Evolutionary conservation across 2,888 invertebrate genomes (phyloP), one percentile per base, ranked within the genome.

Genomic region (Cybosia mesomella): DNA sequence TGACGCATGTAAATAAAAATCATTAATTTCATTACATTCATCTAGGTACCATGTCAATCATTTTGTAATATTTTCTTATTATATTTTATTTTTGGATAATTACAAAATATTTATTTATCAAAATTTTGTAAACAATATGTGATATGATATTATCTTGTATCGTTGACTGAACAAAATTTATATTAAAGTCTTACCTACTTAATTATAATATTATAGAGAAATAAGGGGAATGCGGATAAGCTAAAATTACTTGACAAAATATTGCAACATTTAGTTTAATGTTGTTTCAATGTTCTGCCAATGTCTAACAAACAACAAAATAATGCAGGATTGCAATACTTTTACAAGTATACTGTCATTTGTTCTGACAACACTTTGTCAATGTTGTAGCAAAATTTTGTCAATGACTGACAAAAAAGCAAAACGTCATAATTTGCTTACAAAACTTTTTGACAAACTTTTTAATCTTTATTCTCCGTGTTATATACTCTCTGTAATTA

Each of bases 121-220:
- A 73, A 69, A 72, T 64, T 71, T 71, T 70, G 18, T 61, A 67
- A 63, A 68, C 55, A 36, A 66, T 68, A 69, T 76, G 79, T 79
- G 76, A 80, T 81, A 80, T 77, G 76, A 18, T 49, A 76, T 58
- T 72, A 70, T 75, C 70, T 70, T 80, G 75, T 75, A 81, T 74
- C 28, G 32, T 81, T 79, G 87, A 87, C 87, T 87, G 87, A 87
- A 82, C 76, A 76, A 80, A 80, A 76, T 60, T 79, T 78, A 74
- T 49, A 53, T 34, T 58, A 65, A 58, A 43, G 5, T n/a, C 66
- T 65, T 68, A 68, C 7, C 7, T 18, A 43, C 7, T 43, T 63
- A 72, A 65, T 36, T 79, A 72, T 69, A 71, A 62, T 72, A 76
- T 64, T 57, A 64, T 62, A 28, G 21, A 53, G 21, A n/a, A 61